Evolutionary conservation across 2,113 vertebrate genomes (phyloP), one percentile per base, ranked within the genome.

Genomic region (Clupea harengus): DNA sequence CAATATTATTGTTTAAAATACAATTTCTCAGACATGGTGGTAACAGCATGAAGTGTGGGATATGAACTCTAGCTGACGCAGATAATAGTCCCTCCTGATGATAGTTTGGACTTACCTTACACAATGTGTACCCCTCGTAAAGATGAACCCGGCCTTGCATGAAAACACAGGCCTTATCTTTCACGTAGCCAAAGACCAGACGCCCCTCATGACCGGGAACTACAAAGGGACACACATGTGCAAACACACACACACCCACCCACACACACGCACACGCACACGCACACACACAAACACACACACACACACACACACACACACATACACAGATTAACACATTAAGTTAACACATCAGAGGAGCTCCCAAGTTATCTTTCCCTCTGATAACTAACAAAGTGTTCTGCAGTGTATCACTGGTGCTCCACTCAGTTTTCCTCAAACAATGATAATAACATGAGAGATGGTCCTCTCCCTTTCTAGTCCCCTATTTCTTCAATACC

Each of bases 121-220:
- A 93, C 45, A 94, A 89, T 0, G 94, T 92, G 85, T 95, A 95
- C 54, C 94, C 94, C 88, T 95, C 94, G 13, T 93, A 95, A 39
- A 94, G 92, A 86, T 95, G 94, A 44, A 95, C 94, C 72, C 93
- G 92, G 8, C 94, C 94, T 85, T 95, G 93, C 94, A 95, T 95
- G 89, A 94, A 94, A 54, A 95, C 93, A 80, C 94, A 95, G 18
- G 91, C 49, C 20, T 93, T 93, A 60, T 90, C 93, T 52, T 93
- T 92, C 0, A 95, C 57, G 0, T 89, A 86, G 60, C 94, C 94
- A 67, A 95, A 95, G 85, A 95, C 94, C 84, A 95, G 91, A 4
- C 93, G 89, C 4, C 94, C 94, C 45, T 93, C 93, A 81, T 95
- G 94, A 46, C 94, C 94, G 1, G 83, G 85, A 22, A 94, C 94